Evolutionary conservation across 2,797 vertebrate genomes (phyloP).

Genomic region (Enteromius paludinosus): DNA sequence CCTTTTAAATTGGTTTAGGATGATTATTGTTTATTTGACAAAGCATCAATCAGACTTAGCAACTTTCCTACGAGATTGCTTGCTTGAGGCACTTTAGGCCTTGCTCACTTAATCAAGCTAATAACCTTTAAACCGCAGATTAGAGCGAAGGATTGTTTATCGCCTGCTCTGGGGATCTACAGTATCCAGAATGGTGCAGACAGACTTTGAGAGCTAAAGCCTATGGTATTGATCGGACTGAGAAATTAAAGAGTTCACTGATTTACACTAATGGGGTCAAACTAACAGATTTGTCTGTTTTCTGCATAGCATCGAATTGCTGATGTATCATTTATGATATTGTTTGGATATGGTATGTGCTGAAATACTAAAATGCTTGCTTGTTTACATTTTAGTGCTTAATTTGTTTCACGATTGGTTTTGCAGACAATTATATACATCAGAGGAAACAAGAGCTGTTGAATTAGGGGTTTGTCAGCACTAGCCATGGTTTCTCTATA

Average conservation of each 20-base stretch:
- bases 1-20: slow-evolving; percentile 36
- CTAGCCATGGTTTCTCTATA: background rate
- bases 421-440: background rate
- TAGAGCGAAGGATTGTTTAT: slow-evolving; percentile 44
- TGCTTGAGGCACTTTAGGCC: slow-evolving; percentile 30
- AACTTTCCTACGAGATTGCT: slow-evolving; percentile 45
- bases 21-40: slow-evolving; percentile 51
- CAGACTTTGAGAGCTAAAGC: slow-evolving; percentile 20
- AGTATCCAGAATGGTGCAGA: slow-evolving; percentile 31
- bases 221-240: slow-evolving; percentile 20
- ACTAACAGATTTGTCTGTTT: slow-evolving; percentile 1
- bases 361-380: background rate
- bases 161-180: slow-evolving; percentile 37
- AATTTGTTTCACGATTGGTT: background rate
- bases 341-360: background rate
- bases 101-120: slow-evolving; percentile 52
- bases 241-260: slow-evolving; percentile 28
- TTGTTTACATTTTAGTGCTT: background rate
- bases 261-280: slow-evolving; percentile 39
- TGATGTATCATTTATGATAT: background rate
- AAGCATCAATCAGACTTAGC: slow-evolving; percentile 50
- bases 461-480: background rate
- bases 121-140: slow-evolving; percentile 51
- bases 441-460: background rate
- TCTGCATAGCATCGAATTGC: background rate